Evolutionary conservation across 2,888 invertebrate genomes (phyloP).

Genomic region (Dione vanillae): DNA sequence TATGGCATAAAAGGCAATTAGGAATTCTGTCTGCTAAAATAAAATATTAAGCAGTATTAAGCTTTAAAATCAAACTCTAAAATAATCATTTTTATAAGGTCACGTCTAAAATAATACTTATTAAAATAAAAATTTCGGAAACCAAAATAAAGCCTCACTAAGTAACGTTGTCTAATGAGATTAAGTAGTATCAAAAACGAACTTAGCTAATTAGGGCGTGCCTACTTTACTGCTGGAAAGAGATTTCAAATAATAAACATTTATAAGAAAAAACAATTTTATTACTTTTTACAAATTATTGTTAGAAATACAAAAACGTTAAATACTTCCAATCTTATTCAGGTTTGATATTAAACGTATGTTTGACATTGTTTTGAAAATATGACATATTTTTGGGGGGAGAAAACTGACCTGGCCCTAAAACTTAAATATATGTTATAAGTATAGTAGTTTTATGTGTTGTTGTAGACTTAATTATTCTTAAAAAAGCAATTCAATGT

Average conservation of each 20-base stretch:
- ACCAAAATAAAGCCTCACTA: neutral
- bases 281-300: neutral
- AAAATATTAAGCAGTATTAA: neutral
- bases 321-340: too few relatives aligned
- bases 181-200: slow-evolving; percentile 3
- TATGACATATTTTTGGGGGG: too few relatives aligned
- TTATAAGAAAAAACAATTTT: neutral
- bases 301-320: too few relatives aligned
- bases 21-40: neutral
- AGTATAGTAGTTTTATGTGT: too few relatives aligned
- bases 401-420: too few relatives aligned
- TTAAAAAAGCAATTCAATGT: too few relatives aligned
- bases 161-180: neutral
- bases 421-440: too few relatives aligned
- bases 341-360: too few relatives aligned
- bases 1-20: too few relatives aligned
- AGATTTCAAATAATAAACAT: neutral
- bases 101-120: neutral
- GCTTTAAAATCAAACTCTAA: neutral
- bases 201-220: slow-evolving; percentile 19
- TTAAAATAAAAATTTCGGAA: neutral
- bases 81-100: neutral
- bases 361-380: too few relatives aligned
- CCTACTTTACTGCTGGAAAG: neutral
- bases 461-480: too few relatives aligned